Percentiles rank a stretch among this genome's conserved stretches.
phyloP scores from a whole-genome alignment of 2,797 vertebrate species.

The Caiman crocodilus region DNA sequence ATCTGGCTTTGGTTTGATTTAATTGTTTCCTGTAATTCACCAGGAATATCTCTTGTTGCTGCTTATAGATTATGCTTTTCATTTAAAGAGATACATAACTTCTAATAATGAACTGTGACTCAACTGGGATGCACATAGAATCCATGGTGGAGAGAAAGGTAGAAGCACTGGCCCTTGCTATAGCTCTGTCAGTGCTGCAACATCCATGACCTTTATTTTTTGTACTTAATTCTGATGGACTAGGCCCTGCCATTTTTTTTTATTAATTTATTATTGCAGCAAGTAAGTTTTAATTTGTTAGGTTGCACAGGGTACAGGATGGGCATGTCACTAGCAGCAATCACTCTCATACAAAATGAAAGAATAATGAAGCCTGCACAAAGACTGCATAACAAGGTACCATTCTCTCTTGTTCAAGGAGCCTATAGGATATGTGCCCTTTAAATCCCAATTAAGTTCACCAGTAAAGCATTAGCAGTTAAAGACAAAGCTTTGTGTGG shows the following conservation, averaged over 20 bases:
- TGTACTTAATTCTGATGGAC: conserved; percentile 64
- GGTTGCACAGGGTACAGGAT: conserved; percentile 71
- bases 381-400: conserved; percentile 38
- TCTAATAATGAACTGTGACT: conserved; percentile 30
- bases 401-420: conserved; percentile 20
- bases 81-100: conserved; percentile 23
- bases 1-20: conserved; percentile 11
- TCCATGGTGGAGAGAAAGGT: not conserved
- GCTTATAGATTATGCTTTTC: conserved; percentile 41
- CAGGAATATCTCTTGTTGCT: conserved; percentile 12
- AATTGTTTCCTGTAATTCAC: not conserved
- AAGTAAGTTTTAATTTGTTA: conserved; percentile 72
- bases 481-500: conserved; percentile 32
- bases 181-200: too few relatives aligned
- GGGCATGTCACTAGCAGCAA: conserved; percentile 66
- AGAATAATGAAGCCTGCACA: conserved; percentile 54
- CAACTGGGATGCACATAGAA: not conserved
- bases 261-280: conserved; percentile 61
- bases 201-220: conserved; percentile 13
- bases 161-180: conserved; percentile 7
- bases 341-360: conserved; percentile 62
- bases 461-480: conserved; percentile 34
- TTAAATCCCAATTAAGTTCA: conserved; percentile 52
- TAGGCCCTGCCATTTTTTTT: conserved; percentile 63
- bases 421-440: conserved; percentile 44